Evolutionary conservation across 1,140 invertebrate species (phyloP).

Genomic region (Elymnias hypermnestra): DNA sequence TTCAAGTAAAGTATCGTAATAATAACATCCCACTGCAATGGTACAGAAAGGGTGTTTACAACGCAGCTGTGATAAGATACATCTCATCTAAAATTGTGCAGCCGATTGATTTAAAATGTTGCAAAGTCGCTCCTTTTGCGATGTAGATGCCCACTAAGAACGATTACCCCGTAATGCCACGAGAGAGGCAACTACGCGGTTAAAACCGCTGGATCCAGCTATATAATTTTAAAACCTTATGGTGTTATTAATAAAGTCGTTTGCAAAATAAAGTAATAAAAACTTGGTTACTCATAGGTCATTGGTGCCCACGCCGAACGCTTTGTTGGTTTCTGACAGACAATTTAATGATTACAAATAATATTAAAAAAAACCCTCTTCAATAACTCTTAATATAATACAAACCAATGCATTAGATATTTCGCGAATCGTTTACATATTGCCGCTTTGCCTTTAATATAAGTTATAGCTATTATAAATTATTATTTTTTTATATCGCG

Average conservation of each 20-base stretch:
- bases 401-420: conserved; percentile 13
- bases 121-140: no score
- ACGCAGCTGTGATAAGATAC: no score
- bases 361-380: conserved; percentile 10
- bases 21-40: no score
- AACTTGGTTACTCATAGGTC: conserved; percentile 60
- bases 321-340: conserved; percentile 35
- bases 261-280: conserved; percentile 18
- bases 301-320: conserved; percentile 46
- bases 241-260: conserved; percentile 9
- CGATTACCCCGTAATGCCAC: no score
- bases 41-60: no score
- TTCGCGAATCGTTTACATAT: conserved; percentile 3
- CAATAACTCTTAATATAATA: conserved; percentile 13
- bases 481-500: background rate
- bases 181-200: no score
- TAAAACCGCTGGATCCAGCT: no score
- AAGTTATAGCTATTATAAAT: conserved; percentile 1
- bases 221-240: background rate
- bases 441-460: conserved; percentile 4
- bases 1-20: no score
- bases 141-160: no score
- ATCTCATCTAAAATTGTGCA: no score
- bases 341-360: conserved; percentile 33
- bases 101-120: no score